These are phyloP conservation scores for Acomys russatus DNA, from an alignment of 2,797 vertebrate genomes.

Conservation along the genomic window DNA sequence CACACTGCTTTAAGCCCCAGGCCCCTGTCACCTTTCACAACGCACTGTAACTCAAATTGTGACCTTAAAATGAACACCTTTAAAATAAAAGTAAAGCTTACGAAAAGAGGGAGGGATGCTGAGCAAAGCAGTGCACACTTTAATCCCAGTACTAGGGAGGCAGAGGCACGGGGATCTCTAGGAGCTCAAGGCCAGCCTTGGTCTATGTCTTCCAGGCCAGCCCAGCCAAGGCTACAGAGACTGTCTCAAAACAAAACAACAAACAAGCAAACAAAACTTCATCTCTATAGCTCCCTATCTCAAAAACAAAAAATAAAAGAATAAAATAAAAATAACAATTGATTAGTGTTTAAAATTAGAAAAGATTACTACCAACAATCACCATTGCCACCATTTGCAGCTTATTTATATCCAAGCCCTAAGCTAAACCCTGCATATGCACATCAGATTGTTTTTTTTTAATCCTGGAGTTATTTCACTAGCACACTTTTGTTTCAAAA, in stretches of 20 bases:
- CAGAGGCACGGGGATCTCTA: background rate
- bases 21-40: background rate
- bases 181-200: background rate
- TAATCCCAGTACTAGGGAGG: background rate
- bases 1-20: background rate
- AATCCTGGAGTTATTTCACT: conserved; percentile 3
- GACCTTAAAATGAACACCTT: background rate
- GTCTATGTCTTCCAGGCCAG: background rate
- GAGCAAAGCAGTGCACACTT: background rate
- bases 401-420: background rate
- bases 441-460: conserved; percentile 1
- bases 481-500: background rate
- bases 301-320: too few species aligned
- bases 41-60: background rate
- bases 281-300: too few species aligned
- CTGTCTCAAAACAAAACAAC: too few species aligned
- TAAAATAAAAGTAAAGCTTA: background rate
- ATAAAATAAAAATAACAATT: conserved; percentile 1
- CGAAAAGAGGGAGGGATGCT: too few species aligned
- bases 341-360: conserved; percentile 13
- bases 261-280: too few species aligned
- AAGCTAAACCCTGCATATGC: background rate
- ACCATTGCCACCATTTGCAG: too few species aligned
- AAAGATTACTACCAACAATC: conserved; percentile 15
- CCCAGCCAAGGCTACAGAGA: too few species aligned